These are phyloP conservation scores for Conopomorpha cramerella DNA, from an alignment of 1,140 invertebrate genomes.

Conservation along the genomic window DNA sequence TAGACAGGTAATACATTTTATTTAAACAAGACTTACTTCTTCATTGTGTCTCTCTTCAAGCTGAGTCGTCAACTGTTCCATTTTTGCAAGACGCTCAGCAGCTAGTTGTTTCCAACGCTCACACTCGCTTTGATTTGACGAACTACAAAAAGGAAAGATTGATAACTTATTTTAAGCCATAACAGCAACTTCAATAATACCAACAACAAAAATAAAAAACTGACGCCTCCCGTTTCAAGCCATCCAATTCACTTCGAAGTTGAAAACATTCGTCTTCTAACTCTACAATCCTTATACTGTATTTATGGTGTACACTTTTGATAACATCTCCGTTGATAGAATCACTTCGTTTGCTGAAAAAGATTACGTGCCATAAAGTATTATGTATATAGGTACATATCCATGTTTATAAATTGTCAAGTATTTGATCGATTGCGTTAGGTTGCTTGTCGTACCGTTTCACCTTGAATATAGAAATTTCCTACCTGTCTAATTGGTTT, in stretches of 20 bases:
- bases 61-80: slow-evolving; percentile 45
- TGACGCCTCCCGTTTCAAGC: slow-evolving; percentile 34
- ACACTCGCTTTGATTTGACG: slow-evolving; percentile 34
- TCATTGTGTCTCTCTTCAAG: slow-evolving; percentile 41
- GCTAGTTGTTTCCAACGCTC: slow-evolving; percentile 51
- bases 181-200: slow-evolving; percentile 1
- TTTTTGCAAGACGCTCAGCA: slow-evolving; percentile 41
- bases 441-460: no score
- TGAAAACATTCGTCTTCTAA: slow-evolving; percentile 50
- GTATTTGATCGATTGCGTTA: no score
- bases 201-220: slow-evolving; percentile 10
- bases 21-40: slow-evolving; percentile 45
- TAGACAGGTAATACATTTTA: no score
- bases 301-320: slow-evolving; percentile 31
- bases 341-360: slow-evolving; percentile 25
- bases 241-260: slow-evolving; percentile 38
- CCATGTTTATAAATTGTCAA: no score
- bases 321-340: slow-evolving; percentile 16
- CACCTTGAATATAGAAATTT: no score
- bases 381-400: no score
- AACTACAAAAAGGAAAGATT: slow-evolving; percentile 8
- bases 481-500: slow-evolving; percentile 37
- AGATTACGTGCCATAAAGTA: no score
- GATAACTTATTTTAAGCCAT: slow-evolving; percentile 2
- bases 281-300: slow-evolving; percentile 33